A percentile compares a stretch with the other conserved stretches of the same genome.
These are phyloP conservation scores for Cataglyphis albicans DNA, from an alignment of 2,888 invertebrate genomes.

Conservation along the genomic window DNA sequence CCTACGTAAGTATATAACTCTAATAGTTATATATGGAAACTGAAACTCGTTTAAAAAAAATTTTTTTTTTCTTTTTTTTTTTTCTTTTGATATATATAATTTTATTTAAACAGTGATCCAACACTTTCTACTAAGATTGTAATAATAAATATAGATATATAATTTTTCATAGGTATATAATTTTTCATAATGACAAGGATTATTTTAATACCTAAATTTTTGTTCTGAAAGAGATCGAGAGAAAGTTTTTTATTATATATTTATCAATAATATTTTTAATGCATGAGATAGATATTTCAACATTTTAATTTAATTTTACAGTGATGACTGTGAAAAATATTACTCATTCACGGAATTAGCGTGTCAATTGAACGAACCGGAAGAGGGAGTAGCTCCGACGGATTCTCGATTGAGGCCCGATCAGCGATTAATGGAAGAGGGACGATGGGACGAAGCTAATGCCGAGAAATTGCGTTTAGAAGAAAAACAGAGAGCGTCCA, in stretches of 20 bases:
- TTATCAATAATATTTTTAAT: background rate
- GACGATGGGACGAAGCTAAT: conserved; percentile 97
- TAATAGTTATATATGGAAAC: background rate
- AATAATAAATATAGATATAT: background rate
- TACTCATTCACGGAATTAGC: conserved; percentile 98
- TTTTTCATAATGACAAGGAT: background rate
- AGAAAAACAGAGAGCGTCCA: conserved; percentile 96
- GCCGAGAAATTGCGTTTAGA: conserved; percentile 94
- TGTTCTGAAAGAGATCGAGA: background rate
- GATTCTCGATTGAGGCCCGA: conserved; percentile 97
- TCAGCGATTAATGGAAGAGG: conserved; percentile 98
- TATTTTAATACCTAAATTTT: background rate
- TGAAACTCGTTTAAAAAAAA: background rate
- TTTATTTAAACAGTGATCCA: background rate
- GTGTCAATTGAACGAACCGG: conserved; percentile 98
- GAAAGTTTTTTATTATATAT: conserved; percentile 2
- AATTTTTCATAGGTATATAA: background rate
- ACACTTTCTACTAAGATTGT: background rate
- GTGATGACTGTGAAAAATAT: conserved; percentile 90
- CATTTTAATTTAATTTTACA: conserved; percentile 76
- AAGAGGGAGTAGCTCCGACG: conserved; percentile 96
- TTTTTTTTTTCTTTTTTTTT: background rate
- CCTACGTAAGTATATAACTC: conserved; percentile 88
- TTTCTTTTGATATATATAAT: background rate
- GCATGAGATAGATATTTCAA: conserved; percentile 19